Conservation (phyloP, 1,140 invertebrate species). For the Lerema accius region DNA sequence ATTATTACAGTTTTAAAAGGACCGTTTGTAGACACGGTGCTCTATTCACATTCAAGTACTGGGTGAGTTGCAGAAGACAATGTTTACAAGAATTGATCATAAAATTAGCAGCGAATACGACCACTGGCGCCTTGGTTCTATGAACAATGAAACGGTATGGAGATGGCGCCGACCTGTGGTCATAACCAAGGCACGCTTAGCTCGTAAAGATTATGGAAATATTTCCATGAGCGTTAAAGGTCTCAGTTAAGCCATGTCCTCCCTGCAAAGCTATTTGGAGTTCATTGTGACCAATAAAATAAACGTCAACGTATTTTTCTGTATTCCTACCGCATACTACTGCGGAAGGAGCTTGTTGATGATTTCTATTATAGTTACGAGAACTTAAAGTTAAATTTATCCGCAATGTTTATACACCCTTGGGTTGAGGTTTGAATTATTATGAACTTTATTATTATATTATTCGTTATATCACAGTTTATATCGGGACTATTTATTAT, state of each 20-base stretch:
- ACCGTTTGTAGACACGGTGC: slow-evolving; percentile 47
- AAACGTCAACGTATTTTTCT: not conserved
- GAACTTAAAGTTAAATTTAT: not conserved
- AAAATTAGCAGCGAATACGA: slow-evolving; percentile 73
- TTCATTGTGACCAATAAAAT: slow-evolving; percentile 1
- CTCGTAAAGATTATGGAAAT: slow-evolving; percentile 28
- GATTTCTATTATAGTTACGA: no score
- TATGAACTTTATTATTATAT: no score
- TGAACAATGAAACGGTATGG: slow-evolving; percentile 75
- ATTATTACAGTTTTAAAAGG: slow-evolving; percentile 71
- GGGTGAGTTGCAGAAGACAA: slow-evolving; percentile 62
- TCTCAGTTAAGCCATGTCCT: not conserved
- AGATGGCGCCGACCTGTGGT: slow-evolving; percentile 67
- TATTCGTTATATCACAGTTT: not conserved
- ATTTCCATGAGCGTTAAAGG: not conserved
- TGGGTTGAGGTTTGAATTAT: no score
- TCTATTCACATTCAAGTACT: slow-evolving; percentile 65
- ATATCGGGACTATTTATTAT: slow-evolving; percentile 10
- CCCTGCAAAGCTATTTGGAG: not conserved
- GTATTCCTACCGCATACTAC: no score
- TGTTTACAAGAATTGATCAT: slow-evolving; percentile 61
- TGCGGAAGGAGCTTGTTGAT: no score
- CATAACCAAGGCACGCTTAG: slow-evolving; percentile 60
- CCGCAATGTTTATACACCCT: not conserved
- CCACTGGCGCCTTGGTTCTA: slow-evolving; percentile 71